Base-by-base conservation (phyloP, 92 coral and sea anemone species). In the Zoanthus sociatus region DNA sequence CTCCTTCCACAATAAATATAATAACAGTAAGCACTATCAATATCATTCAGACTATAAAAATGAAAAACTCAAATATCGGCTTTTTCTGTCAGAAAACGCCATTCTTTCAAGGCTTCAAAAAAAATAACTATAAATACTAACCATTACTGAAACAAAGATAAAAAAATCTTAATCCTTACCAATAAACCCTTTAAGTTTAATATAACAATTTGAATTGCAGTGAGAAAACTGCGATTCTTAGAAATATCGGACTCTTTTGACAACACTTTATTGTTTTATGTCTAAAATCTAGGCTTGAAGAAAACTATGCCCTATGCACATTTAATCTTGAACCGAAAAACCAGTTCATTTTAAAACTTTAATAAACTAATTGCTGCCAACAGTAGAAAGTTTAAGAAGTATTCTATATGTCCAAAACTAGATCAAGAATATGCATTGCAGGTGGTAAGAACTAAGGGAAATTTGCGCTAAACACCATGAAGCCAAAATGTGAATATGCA, bases 401-500 rank as follows among this genome's bases (percentile, higher is more conserved):
- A 81, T 81, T 79, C 84, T 61, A 64, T 63, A 31, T 44, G 42
- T 79, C 50, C 12, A 31, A 77, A 54, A 63, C 18, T 77, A 54
- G 46, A 54, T 56, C 46, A 48, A 32, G 26, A 26, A 21, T 37
- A 66, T 12, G 44, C 74, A 11, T 46, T 21, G 47, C 85, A 81
- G 85, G 85, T 81, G 85, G 85, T 81, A 73, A 63, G 4, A 37
- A 37, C 42, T 37, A 37, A 31, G 21, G 26, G 21, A 81, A 31
- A 46, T 21, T 64, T 81, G 61, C 85, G 85, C 17, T 44, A 81
- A 81, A 81, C 85, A 81, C 75, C 44, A 26, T 26, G 26, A 26
- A 63, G 85, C 73, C 20, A 67, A 20, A 81, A n/a, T 26, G 74
- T 81, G 75, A 81, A 64, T 64, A 81, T 63, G 74, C 63, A 81